Evolutionary conservation across 2,113 vertebrate genomes (phyloP), one percentile per base, ranked within the genome.

Genomic region (Nothobranchius furzeri): DNA sequence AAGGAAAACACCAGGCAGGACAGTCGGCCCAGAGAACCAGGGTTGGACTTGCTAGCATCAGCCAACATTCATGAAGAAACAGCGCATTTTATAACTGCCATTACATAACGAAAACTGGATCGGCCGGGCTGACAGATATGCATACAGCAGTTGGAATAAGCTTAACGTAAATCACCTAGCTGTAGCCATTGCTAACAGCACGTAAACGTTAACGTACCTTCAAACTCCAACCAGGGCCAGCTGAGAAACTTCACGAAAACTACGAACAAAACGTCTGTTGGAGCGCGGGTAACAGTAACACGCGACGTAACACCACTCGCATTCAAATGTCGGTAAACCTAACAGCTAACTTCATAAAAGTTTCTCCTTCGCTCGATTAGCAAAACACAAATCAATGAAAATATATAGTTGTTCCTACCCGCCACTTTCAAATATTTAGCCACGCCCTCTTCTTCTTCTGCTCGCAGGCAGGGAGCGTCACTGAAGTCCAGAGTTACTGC

Each of bases 401-500:
- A 64, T 14, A n/a, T 71, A 45, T 10, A 10, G 42, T 42, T 45
- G 35, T 66, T 17, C 0, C 64, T 59, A 72, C 90, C 87, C 92
- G 92, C 93, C 87, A 92, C 83, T 92, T 93, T 93, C 87, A 93
- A 93, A 93, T 77, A 3, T 2, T 0, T 0, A 64, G 76, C 79
- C 74, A 90, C 91, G 1, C 89, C 90, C 61, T 4, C 0, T 45
- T 45, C 1, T 42, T 40, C 81, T 88, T 87, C 85, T 76, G 77
- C 85, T 71, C 0, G 0, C 30, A 0, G 56, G 52, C 4, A 47
- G 30, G 11, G 3, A 30, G 40, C 24, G 6, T 57, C 12, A 6
- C n/a, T 12, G 3, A 7, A 12, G 11, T 2, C 2, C 30, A 30
- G 1, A 40, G 6, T 4, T 30, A 78, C 55, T 67, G 86, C 42